Conservation (phyloP, 2,888 invertebrate species). For the Sphaerophoria taeniata region DNA sequence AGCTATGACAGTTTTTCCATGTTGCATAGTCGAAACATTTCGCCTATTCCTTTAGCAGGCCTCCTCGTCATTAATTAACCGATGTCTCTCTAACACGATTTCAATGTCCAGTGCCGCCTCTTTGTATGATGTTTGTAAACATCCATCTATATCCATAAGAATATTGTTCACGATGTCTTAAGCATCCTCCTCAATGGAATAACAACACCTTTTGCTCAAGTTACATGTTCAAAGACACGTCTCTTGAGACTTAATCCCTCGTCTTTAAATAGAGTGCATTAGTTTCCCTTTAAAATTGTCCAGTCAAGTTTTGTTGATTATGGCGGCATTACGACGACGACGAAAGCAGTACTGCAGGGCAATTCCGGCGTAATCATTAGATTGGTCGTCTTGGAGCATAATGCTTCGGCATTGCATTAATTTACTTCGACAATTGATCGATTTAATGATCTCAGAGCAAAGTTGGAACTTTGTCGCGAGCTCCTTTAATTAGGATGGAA, state of each 20-base stretch:
- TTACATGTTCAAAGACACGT: constrained; percentile 44
- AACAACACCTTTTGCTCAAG: constrained; percentile 51
- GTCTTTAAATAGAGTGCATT: constrained; percentile 32
- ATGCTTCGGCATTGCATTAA: constrained; percentile 65
- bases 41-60: constrained; percentile 48
- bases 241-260: constrained; percentile 46
- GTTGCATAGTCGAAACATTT: constrained; percentile 56
- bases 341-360: background rate
- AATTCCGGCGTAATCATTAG: constrained; percentile 15
- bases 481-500: constrained; percentile 70
- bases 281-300: constrained; percentile 39
- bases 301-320: too few relatives aligned
- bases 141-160: background rate
- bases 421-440: constrained; percentile 73
- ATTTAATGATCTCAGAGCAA: constrained; percentile 65
- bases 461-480: constrained; percentile 37
- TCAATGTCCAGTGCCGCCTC: constrained; percentile 52
- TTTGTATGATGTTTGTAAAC: background rate
- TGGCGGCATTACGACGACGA: too few relatives aligned
- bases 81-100: constrained; percentile 72
- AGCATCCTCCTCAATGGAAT: constrained; percentile 35
- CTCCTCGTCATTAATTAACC: constrained; percentile 70
- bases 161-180: constrained; percentile 2
- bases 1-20: constrained; percentile 71
- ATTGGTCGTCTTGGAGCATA: constrained; percentile 36